A percentile compares a stretch with the other conserved stretches of the same genome.
These are phyloP conservation scores for Melanocharis versteri DNA, from an alignment of 2,113 vertebrate genomes.

Conservation along the genomic window DNA sequence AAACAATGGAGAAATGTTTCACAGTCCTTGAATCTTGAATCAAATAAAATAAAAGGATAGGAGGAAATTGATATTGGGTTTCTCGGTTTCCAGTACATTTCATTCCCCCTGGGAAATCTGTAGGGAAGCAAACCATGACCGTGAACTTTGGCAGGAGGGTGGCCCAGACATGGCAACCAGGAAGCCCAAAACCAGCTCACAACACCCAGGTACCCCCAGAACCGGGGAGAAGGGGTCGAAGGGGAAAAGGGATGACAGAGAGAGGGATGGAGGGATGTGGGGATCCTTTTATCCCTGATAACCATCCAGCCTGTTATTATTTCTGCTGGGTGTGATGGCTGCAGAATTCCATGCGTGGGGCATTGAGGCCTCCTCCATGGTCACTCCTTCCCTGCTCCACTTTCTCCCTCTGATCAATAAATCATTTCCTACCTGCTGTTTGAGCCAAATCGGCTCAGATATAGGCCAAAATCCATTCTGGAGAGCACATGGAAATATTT, in stretches of 20 bases:
- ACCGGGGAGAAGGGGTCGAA: not conserved
- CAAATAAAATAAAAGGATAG: not conserved
- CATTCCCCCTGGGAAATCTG: not conserved
- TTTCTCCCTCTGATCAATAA: not conserved
- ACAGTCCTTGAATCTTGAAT: not conserved
- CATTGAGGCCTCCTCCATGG: not conserved
- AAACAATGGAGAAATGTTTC: not conserved
- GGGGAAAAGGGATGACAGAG: not conserved
- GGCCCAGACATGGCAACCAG: not conserved
- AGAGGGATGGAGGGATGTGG: fast-evolving
- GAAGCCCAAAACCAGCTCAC: not conserved
- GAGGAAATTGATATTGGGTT: not conserved
- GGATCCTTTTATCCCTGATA: not conserved
- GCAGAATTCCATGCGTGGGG: not conserved
- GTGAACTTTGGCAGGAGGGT: fast-evolving
- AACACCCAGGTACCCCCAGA: not conserved
- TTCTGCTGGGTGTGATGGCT: not conserved
- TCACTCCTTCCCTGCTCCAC: not conserved
- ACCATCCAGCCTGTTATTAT: fast-evolving
- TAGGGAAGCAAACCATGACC: not conserved
- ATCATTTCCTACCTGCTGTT: not conserved
- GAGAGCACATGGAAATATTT: not conserved
- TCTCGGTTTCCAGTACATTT: not conserved
- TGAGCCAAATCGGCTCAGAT: not conserved
- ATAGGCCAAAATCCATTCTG: not conserved